Evolutionary conservation across 2,888 invertebrate species (phyloP).

Genomic region (Lepas anatifera): DNA sequence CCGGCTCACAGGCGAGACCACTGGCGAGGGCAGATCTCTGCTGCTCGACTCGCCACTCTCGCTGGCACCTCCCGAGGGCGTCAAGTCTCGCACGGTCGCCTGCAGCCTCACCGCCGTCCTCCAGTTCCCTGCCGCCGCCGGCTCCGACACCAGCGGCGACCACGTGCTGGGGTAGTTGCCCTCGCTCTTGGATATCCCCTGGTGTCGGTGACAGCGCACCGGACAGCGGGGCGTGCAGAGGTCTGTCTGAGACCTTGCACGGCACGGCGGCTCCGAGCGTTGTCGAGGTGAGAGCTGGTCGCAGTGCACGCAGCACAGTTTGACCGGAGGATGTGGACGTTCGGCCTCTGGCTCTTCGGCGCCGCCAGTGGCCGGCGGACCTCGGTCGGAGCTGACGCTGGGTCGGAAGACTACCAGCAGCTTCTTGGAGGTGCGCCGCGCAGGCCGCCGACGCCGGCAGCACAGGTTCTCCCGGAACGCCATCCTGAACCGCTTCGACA

Average conservation of each 20-base stretch:
- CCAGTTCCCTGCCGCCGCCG: neutral
- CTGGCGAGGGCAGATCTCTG: neutral
- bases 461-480: constrained; percentile 20
- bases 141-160: neutral
- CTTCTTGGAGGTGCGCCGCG: constrained; percentile 16
- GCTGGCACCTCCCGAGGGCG: too few relatives aligned
- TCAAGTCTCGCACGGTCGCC: too few relatives aligned
- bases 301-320: neutral
- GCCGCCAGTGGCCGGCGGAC: neutral
- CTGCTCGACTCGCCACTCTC: neutral
- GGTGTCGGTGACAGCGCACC: neutral
- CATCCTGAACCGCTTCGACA: constrained; percentile 21
- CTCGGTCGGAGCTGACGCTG: neutral
- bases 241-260: neutral
- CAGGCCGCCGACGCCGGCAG: constrained; percentile 19
- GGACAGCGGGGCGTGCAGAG: neutral
- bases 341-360: neutral
- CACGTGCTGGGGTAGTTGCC: constrained; percentile 2
- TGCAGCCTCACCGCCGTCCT: neutral
- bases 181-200: constrained; percentile 5
- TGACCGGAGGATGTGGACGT: neutral
- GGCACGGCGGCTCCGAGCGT: neutral
- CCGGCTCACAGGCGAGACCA: too few relatives aligned
- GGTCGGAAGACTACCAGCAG: neutral
- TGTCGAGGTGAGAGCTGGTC: neutral